Percentiles rank a stretch among this genome's conserved stretches.
Evolutionary conservation across 2,113 vertebrate genomes (phyloP).

Genomic region (Nothoprocta perdicaria): DNA sequence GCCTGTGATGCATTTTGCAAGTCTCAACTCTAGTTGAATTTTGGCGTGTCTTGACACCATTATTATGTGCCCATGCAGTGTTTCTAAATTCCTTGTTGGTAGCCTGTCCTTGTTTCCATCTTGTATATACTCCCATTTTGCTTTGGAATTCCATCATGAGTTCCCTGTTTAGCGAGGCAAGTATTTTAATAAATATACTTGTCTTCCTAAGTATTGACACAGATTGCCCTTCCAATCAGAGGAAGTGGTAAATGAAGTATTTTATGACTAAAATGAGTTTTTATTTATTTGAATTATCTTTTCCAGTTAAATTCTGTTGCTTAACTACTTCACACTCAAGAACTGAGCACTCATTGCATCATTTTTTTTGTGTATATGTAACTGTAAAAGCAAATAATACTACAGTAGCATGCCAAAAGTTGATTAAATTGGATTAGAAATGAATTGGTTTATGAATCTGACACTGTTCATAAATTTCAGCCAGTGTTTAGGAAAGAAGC

Average conservation of each 20-base stretch:
- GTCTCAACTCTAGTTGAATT: background rate
- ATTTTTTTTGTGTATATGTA: background rate
- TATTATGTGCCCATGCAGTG: background rate
- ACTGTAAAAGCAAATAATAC: background rate
- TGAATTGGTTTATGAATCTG: background rate
- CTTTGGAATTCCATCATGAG: background rate
- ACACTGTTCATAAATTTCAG: background rate
- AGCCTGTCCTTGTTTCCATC: background rate
- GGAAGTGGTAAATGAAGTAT: background rate
- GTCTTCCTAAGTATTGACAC: background rate
- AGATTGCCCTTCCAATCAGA: background rate
- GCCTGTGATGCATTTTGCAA: background rate
- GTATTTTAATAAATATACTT: background rate
- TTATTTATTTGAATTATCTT: background rate
- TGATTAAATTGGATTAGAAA: background rate
- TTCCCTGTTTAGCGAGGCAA: background rate
- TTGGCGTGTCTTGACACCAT: background rate
- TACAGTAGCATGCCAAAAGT: accelerated
- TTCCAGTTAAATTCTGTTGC: constrained; percentile 6
- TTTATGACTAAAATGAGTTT: background rate
- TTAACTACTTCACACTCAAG: background rate
- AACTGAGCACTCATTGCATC: background rate
- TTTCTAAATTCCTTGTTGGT: background rate
- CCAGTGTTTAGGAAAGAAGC: background rate
- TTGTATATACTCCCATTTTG: background rate